A percentile compares a stretch with the other conserved stretches of the same genome.
These are phyloP conservation scores for Protosalanx chinensis DNA, from an alignment of 2,797 vertebrate species.

Conservation along the genomic window DNA sequence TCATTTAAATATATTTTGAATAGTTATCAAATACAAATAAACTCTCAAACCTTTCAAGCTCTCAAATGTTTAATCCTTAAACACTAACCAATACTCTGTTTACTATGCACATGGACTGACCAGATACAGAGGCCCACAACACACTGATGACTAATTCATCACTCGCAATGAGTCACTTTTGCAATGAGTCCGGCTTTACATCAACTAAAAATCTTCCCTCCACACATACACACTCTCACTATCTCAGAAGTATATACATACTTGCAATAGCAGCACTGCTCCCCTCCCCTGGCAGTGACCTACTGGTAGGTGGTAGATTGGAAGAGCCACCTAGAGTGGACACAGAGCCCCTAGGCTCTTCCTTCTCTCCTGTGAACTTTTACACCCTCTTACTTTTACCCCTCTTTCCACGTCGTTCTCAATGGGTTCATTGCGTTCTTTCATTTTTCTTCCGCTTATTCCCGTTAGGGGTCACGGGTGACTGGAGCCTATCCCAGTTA, in stretches of 20 bases:
- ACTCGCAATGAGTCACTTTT: background rate
- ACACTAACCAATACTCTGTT: too few relatives aligned
- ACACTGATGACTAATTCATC: background rate
- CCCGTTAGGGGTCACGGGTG: too few relatives aligned
- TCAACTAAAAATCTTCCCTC: background rate
- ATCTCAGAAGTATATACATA: background rate
- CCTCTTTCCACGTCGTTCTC: too few relatives aligned
- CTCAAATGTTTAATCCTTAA: too few relatives aligned
- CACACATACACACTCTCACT: background rate
- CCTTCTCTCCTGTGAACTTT: background rate
- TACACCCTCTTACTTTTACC: background rate
- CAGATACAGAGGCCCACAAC: background rate
- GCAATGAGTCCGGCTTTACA: background rate
- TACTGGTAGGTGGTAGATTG: slow-evolving; percentile 4
- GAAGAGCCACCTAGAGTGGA: background rate
- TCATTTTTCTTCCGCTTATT: too few relatives aligned
- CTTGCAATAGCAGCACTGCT: background rate
- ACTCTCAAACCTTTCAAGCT: background rate
- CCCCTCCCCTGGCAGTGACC: slow-evolving; percentile 11
- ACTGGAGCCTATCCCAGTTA: too few relatives aligned
- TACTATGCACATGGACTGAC: background rate
- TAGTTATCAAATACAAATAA: background rate
- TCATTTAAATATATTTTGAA: background rate
- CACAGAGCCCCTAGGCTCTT: background rate
- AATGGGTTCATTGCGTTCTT: background rate